Base-by-base conservation (phyloP, 2,888 invertebrate genomes). In the Eupithecia inturbata region DNA sequence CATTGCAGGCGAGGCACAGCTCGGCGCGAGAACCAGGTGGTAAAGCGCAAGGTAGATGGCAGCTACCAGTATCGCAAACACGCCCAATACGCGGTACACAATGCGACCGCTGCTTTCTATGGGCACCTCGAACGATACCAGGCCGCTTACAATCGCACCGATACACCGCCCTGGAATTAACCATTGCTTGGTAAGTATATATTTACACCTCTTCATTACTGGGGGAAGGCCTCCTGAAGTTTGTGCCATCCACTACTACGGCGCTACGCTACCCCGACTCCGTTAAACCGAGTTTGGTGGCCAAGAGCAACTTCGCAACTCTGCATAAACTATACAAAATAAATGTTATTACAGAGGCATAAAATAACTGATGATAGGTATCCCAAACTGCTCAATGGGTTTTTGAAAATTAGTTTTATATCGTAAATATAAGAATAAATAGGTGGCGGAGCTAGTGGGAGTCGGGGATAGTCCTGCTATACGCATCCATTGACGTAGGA, bases 1-100 rank as follows among this genome's bases (percentile, higher is more conserved):
- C 36, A 95, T 95, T 36, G 96, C 94, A 79, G 96, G 96, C 41
- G 97, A 96, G 68, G 96, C 96, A 88, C 97, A 97, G 74, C 96
- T 95, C 53, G 97, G 97, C 70, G 97, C 97, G 82, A 97, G 90
- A 83, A 97, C 94, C 83, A 96, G 95, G 87, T 97, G 97, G 88
- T 97, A 97, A 1, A 96, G 87, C 41, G 96, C 90, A 79, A 97
- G 96, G 90, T 97, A 97, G 5, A 96, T 79, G 0, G 95, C 93
- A 0, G 97, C 97, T 26, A 96, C 93, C 57, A 96, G 85, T 45
- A 97, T 95, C 33, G 97, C 96, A 5, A 95, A 93, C 63, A 96
- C 93, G 57, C 97, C 96, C 85, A 97, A 95, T 78, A 95, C 95
- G 83, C 95, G 95, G 88, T 96, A 96, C 76, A 95, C 95, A 60